These are phyloP conservation scores for Salvelinus fontinalis DNA, from an alignment of 2,113 vertebrate species.

Conservation along the genomic window DNA sequence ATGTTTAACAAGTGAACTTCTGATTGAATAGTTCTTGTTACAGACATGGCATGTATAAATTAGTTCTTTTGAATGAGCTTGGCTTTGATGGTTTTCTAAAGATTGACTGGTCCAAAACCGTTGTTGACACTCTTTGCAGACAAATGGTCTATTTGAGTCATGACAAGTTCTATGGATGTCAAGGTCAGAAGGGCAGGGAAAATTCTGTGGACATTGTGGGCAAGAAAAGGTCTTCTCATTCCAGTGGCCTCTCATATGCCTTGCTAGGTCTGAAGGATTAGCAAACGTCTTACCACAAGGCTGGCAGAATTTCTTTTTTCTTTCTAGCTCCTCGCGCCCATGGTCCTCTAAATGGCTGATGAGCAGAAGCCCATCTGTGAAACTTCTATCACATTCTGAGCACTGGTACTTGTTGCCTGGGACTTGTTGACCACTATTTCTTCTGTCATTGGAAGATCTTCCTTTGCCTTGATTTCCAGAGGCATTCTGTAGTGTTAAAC, in stretches of 20 bases:
- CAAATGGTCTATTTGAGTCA: conserved; percentile 59
- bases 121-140: conserved; percentile 61
- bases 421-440: conserved; percentile 8
- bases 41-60: conserved; percentile 64
- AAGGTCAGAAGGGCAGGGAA: conserved; percentile 56
- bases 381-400: conserved; percentile 76
- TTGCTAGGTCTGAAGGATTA: conserved; percentile 53
- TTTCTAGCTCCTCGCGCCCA: conserved; percentile 67
- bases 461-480: conserved; percentile 10
- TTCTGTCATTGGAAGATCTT: conserved; percentile 32
- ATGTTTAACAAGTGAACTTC: conserved; percentile 67
- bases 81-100: conserved; percentile 59
- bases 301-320: conserved; percentile 48
- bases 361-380: conserved; percentile 75
- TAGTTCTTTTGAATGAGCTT: conserved; percentile 47
- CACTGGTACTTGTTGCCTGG: conserved; percentile 70
- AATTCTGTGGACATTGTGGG: conserved; percentile 49
- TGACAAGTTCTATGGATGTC: conserved; percentile 65
- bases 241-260: conserved; percentile 65
- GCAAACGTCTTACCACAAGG: conserved; percentile 59
- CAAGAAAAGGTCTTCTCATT: conserved; percentile 45
- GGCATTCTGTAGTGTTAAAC: conserved; percentile 8
- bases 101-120: conserved; percentile 61
- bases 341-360: conserved; percentile 79
- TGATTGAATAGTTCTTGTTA: conserved; percentile 58